These are phyloP conservation scores for Sebastes vulpes DNA, from an alignment of 2,797 vertebrate genomes.

Conservation along the genomic window DNA sequence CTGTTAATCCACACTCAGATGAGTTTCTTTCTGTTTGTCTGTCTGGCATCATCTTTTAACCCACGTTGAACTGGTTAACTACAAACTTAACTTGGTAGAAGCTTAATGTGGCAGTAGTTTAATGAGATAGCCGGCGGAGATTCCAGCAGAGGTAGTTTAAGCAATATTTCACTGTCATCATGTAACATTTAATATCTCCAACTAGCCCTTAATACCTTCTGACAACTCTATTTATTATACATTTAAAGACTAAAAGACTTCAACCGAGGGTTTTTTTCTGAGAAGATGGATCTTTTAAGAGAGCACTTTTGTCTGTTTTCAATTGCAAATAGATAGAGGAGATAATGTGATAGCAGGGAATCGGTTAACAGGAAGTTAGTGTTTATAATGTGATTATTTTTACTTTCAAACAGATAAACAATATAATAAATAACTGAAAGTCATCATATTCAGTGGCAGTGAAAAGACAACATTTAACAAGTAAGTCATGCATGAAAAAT, in stretches of 20 bases:
- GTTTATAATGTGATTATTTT: neutral
- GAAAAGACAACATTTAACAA: neutral
- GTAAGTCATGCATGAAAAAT: neutral
- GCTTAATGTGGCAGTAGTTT: conserved; percentile 35
- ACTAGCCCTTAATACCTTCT: conserved; percentile 23
- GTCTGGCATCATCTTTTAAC: neutral
- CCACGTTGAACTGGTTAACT: neutral
- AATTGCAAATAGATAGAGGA: neutral
- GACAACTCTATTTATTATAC: conserved; percentile 51
- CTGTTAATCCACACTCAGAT: neutral
- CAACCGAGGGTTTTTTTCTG: neutral
- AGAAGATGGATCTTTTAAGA: conserved; percentile 20
- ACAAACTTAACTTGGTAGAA: neutral
- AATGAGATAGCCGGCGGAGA: conserved; percentile 28
- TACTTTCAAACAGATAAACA: neutral
- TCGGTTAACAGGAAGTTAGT: neutral
- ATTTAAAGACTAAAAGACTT: conserved; percentile 29
- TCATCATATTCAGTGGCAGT: neutral
- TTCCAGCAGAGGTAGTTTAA: conserved; percentile 27
- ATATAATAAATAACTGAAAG: neutral
- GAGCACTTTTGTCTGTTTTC: conserved; percentile 23
- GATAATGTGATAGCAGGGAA: neutral
- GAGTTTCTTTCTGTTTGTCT: neutral
- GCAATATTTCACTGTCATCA: conserved; percentile 42
- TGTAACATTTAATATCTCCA: conserved; percentile 56